Evolutionary conservation across 2,797 vertebrate species (phyloP), one percentile per base, ranked within the genome.

Genomic region (Phrynocephalus vlangalii): DNA sequence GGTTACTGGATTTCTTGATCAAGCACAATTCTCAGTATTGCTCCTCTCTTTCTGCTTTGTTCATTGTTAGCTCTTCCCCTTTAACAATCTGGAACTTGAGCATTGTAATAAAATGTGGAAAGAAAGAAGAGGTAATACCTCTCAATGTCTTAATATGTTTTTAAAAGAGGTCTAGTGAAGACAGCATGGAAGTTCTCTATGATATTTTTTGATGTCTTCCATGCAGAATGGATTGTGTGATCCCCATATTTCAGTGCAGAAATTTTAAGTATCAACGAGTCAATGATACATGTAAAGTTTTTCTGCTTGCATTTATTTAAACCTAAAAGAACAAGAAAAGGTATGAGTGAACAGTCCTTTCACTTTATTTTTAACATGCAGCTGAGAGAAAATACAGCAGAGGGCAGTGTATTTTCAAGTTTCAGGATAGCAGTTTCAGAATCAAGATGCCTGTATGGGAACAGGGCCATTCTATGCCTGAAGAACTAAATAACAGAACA

Each of bases 381-480:
- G 24, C 82, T 92, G 89, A 63, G 50, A 30, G 63, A 85, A 94
- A 93, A 94, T 93, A 88, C 95, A 93, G 93, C 88, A 96, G 95
- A 93, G 95, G 95, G 95, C 95, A 96, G 92, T 95, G 93, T 95
- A 92, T 93, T 91, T 92, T 93, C 92, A 94, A 38, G 82, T 95
- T 96, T 94, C 92, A 87, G 83, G 84, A 91, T 88, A 95, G 2
- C 85, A 56, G 67, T 84, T 77, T 68, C 28, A 24, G 44, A 77
- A 89, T 90, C 90, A 86, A 87, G 30, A 76, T 68, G 92, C 78
- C 67, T 91, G 83, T 44, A 30, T 92, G 90, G 86, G 88, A 93
- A 83, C 79, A 72, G 89, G 79, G 76, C 91, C 91, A 52, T 89
- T 78, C 91, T 83, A 77, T 0, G 44, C 82, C 86, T 78, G 75